These are phyloP conservation scores for Ectemnius lituratus DNA, from an alignment of 2,888 invertebrate genomes.

Conservation along the genomic window DNA sequence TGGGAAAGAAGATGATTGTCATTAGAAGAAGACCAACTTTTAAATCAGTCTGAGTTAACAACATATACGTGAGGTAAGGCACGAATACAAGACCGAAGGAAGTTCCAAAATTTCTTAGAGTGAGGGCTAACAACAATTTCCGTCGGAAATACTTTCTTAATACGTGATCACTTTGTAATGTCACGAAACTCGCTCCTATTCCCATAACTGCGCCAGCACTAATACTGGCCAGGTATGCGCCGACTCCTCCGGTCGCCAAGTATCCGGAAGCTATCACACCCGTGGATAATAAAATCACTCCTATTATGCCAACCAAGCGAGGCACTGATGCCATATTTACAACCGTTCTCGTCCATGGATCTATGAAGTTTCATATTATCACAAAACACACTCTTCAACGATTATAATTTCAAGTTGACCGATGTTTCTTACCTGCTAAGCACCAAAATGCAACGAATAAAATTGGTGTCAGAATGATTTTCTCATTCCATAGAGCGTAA, in stretches of 20 bases:
- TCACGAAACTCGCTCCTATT: constrained; percentile 69
- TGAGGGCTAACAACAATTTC: constrained; percentile 60
- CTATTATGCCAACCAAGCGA: constrained; percentile 67
- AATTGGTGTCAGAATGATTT: constrained; percentile 82
- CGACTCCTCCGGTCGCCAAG: constrained; percentile 71
- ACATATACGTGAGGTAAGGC: constrained; percentile 60
- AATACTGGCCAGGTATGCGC: constrained; percentile 69
- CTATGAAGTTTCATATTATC: constrained; percentile 66
- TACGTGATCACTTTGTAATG: constrained; percentile 64
- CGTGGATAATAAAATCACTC: constrained; percentile 64
- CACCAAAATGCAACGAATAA: constrained; percentile 81
- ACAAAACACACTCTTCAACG: neutral
- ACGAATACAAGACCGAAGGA: constrained; percentile 63
- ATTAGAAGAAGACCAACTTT: constrained; percentile 64
- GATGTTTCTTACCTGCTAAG: constrained; percentile 76
- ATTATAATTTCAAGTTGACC: neutral
- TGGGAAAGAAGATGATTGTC: constrained; percentile 64
- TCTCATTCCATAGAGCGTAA: constrained; percentile 80
- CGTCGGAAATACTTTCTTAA: constrained; percentile 65
- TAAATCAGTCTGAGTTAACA: constrained; percentile 56
- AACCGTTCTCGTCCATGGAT: constrained; percentile 81
- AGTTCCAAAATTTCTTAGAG: constrained; percentile 62
- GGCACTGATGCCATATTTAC: constrained; percentile 75
- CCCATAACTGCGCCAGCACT: constrained; percentile 74
- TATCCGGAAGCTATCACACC: constrained; percentile 71